Evolutionary conservation across 2,888 invertebrate genomes (phyloP).

Genomic region (Zelleria hepariella): DNA sequence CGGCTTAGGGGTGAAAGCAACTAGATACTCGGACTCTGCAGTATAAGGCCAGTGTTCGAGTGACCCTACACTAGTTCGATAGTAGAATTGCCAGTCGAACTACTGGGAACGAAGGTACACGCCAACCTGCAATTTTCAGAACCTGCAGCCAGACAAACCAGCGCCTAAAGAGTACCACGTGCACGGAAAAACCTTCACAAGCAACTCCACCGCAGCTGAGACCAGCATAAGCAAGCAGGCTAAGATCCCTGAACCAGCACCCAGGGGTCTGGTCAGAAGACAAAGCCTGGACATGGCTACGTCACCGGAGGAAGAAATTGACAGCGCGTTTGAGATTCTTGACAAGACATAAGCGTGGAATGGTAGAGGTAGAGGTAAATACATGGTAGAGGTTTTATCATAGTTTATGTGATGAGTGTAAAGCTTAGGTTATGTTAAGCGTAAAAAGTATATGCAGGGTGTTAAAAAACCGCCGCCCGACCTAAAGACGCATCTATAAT

Average conservation of each 20-base stretch:
- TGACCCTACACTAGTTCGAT: too few species aligned
- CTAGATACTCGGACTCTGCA: too few species aligned
- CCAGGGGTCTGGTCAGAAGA: neutral
- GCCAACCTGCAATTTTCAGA: too few species aligned
- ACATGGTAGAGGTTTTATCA: neutral
- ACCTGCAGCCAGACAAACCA: slow-evolving; percentile 35
- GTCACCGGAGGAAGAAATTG: slow-evolving; percentile 56
- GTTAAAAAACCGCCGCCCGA: too few species aligned
- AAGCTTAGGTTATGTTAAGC: too few species aligned
- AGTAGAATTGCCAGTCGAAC: too few species aligned
- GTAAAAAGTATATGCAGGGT: too few species aligned
- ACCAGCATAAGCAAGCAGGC: neutral
- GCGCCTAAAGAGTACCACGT: slow-evolving; percentile 47
- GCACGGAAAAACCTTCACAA: slow-evolving; percentile 12
- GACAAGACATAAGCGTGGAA: slow-evolving; percentile 42
- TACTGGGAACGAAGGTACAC: too few species aligned
- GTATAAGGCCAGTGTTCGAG: too few species aligned
- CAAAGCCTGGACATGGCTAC: slow-evolving; percentile 21
- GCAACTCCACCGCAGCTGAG: slow-evolving; percentile 4
- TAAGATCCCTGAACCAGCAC: neutral
- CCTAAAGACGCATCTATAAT: too few species aligned
- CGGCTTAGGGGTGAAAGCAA: too few species aligned
- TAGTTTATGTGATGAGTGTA: too few species aligned
- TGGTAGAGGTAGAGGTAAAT: neutral
- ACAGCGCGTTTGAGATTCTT: slow-evolving; percentile 53